Base-by-base conservation (phyloP, 1,140 invertebrate species). In the Rhyzopertha dominica region DNA sequence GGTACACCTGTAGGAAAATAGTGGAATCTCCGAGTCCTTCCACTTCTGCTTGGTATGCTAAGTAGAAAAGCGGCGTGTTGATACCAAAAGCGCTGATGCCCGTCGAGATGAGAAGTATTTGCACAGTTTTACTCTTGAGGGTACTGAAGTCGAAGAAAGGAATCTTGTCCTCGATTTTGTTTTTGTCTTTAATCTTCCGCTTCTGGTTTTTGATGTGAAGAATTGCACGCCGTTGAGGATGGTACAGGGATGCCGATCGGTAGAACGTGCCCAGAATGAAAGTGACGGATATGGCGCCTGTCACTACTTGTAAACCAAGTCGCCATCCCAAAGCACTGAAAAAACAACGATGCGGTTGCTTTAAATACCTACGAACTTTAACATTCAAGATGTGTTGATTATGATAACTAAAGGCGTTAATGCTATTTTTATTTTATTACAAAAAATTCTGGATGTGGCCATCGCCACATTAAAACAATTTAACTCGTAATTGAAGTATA, bases 151-250 rank as follows among this genome's bases (percentile, higher is more conserved):
- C 89, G 57, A 92, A 84, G 69, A 92, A 91, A 0, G 87, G 84
- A 3, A 82, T 81, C 47, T 82, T 78, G 46, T 90, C 86, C 43
- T 89, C 84, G 2, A 73, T 62, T 52, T 80, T 81, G 56, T 79
- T 84, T 51, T 82, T 84, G 54, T 86, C 82, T 57, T 84, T 84
- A 65, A 84, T 79, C 63, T 90, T 90, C 35, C 86, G 73, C 59
- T 90, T 89, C 67, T 93, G 89, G 62, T 89, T 91, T 66, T 94
- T 94, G 41, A 94, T 77, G 63, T 93, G 89, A 12, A 92, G 72
- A 52, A 94, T 93, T 19, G 90, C 89, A 30, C 90, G 75, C 45
- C 90, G 65, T 62, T 93, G 88, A 0, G 89, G 90, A 68, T 94
- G 90, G 59, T 94, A 94, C 0, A 94, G 71, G 0, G 88, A 91